phyloP scores from a whole-genome alignment of 2,113 vertebrate species.

The Chloropsis cyanopogon region DNA sequence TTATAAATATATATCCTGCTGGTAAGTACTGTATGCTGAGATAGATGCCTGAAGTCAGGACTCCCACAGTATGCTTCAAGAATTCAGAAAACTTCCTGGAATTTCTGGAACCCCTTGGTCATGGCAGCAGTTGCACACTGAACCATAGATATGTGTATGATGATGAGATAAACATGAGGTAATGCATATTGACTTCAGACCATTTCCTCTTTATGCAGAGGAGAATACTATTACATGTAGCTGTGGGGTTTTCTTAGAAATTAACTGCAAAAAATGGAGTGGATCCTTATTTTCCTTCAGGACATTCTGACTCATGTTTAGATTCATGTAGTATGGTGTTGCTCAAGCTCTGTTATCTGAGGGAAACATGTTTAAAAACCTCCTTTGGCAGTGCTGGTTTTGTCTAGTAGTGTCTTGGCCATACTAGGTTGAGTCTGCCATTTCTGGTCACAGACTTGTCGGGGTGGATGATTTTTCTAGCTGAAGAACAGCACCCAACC shows the following conservation, averaged over 20 bases:
- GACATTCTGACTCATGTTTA: neutral
- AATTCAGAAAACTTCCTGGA: neutral
- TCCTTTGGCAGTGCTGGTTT: neutral
- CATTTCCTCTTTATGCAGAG: neutral
- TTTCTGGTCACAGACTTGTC: neutral
- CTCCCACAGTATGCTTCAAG: neutral
- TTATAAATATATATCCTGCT: neutral
- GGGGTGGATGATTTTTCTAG: neutral
- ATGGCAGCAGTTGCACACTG: neutral
- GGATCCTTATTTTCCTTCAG: neutral
- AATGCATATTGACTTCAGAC: neutral
- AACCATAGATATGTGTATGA: neutral
- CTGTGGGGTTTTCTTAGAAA: neutral
- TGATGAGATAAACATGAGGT: neutral
- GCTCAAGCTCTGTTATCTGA: neutral
- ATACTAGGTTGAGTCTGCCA: neutral
- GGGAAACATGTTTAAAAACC: neutral
- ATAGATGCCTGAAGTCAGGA: neutral
- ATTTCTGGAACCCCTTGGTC: slow-evolving; percentile 34
- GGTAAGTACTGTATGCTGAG: neutral
- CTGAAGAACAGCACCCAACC: neutral
- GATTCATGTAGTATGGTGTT: neutral
- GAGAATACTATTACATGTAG: neutral
- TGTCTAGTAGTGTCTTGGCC: neutral
- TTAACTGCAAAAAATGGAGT: neutral